These are phyloP conservation scores for Oreonectes daqikongensis DNA, from an alignment of 2,797 vertebrate genomes.

Conservation along the genomic window DNA sequence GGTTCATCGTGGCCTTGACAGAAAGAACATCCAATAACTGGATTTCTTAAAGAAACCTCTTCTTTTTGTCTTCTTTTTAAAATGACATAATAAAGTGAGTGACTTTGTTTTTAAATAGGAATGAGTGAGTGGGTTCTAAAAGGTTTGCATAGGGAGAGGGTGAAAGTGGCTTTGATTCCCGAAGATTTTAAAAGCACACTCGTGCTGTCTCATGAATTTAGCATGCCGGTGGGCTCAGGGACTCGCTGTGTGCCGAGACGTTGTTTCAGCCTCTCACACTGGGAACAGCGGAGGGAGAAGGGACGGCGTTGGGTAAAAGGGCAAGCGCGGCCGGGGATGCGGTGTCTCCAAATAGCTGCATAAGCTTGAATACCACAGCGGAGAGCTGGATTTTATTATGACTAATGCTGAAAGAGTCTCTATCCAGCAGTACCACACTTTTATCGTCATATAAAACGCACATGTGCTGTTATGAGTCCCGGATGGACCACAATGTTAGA, in stretches of 20 bases:
- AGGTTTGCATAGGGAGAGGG: slow-evolving; percentile 50
- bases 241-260: not conserved
- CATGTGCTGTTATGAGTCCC: not conserved
- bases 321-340: not conserved
- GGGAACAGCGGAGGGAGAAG: not conserved
- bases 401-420: slow-evolving; percentile 4
- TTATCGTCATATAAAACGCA: not conserved
- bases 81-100: slow-evolving; percentile 53
- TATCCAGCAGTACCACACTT: slow-evolving; percentile 9
- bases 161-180: slow-evolving; percentile 52
- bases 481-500: not conserved
- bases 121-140: slow-evolving; percentile 31
- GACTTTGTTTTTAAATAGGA: slow-evolving; percentile 35
- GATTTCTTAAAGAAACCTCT: not conserved
- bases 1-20: not conserved
- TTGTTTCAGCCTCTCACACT: not conserved
- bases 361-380: not conserved
- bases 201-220: slow-evolving; percentile 50
- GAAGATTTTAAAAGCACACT: slow-evolving; percentile 45
- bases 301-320: not conserved
- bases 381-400: slow-evolving; percentile 14
- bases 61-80: not conserved
- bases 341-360: slow-evolving; percentile 17
- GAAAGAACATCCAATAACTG: not conserved
- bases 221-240: slow-evolving; percentile 40